Evolutionary conservation across 2,888 invertebrate genomes (phyloP).

Genomic region (Opisthograptis luteolata): DNA sequence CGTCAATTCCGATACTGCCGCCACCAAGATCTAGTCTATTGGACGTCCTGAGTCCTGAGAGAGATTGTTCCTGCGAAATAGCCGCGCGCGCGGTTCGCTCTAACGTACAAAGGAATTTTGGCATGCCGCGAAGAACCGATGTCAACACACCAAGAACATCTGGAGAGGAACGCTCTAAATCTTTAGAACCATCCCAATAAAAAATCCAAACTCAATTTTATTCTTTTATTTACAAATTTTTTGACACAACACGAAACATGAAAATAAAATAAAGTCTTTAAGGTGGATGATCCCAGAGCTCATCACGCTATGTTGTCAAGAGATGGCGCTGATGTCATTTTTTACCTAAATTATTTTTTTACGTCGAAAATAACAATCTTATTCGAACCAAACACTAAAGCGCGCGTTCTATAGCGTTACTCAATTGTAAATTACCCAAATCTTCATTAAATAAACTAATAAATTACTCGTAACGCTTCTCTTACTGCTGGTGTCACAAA

Average conservation of each 20-base stretch:
- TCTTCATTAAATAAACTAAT: no score
- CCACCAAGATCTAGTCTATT: constrained; percentile 37
- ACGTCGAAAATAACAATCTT: no score
- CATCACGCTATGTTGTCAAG: no score
- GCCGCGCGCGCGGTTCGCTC: constrained; percentile 51
- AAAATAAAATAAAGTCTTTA: constrained; percentile 28
- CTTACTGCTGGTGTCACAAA: no score
- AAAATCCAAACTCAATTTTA: constrained; percentile 23
- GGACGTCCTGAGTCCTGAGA: constrained; percentile 39
- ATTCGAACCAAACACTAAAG: no score
- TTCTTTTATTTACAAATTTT: constrained; percentile 45
- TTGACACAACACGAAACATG: constrained; percentile 25
- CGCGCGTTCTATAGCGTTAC: no score
- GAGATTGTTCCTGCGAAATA: constrained; percentile 52
- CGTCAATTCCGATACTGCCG: constrained; percentile 2
- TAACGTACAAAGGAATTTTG: constrained; percentile 48
- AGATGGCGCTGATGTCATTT: no score
- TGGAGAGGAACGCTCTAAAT: background rate
- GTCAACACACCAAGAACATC: background rate
- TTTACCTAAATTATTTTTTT: no score
- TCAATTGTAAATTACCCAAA: no score
- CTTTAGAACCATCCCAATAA: constrained; percentile 20
- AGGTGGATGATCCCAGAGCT: no score
- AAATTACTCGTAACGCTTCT: no score
- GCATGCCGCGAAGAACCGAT: constrained; percentile 32